Evolutionary conservation across 2,888 invertebrate genomes (phyloP), one percentile per base, ranked within the genome.

Genomic region (Dusona sp.): DNA sequence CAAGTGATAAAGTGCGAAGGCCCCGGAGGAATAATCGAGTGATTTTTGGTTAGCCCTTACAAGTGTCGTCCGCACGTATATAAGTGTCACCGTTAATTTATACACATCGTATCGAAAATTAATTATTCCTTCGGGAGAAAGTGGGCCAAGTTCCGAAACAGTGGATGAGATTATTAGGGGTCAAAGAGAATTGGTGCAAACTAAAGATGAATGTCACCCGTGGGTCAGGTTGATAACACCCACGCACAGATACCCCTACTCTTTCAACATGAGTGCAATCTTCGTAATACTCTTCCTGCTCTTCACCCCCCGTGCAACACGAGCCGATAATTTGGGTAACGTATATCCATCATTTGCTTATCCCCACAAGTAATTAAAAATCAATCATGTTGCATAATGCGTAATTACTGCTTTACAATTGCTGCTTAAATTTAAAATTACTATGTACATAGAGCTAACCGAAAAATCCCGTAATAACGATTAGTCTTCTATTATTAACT

Each of bases 241-340:
- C 78, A 82, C 64, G 80, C 79, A 84, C 82, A 88, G 84, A 86
- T 84, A 86, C 54, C 67, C 65, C 36, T 61, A 83, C 78, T 78
- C 65, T 84, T 87, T 84, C 90, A 90, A 85, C 88, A 91, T 92
- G 92, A 80, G 89, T 85, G 84, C 87, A 84, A 85, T 90, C 79
- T 70, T 87, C 25, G 87, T 88, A 51, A 75, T 85, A 75, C 82
- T 91, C 57, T 74, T 91, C 33, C 85, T 90, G 7, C 88, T 90
- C 81, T 83, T 83, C 81, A 68, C 86, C 75, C 88, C 89, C 77
- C 88, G 85, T 61, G 79, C 89, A 8, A 89, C 87, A 61, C 72
- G 84, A 48, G 89, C 91, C 22, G 92, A 92, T 77, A 90, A 91
- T 89, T 91, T 93, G 87, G 92, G 93, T 93, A 89, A 92, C 88